Evolutionary conservation across 2,888 invertebrate genomes (phyloP), one percentile per base, ranked within the genome.

Genomic region (Xanthostigma xanthostigma): DNA sequence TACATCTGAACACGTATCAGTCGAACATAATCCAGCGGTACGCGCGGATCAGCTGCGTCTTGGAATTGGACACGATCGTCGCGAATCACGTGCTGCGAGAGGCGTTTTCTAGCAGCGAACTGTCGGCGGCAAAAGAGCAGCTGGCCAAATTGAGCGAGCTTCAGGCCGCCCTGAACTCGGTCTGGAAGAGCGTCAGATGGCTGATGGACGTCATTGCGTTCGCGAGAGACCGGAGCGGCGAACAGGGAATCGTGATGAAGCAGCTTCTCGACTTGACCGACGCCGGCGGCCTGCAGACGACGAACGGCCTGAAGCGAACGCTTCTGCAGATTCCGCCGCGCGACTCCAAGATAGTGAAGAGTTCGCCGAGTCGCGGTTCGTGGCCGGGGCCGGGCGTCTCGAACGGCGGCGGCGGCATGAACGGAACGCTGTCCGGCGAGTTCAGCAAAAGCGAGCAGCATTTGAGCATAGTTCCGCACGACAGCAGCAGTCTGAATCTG

Each of bases 161-260:
- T 40, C 94, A 95, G 62, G 72, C 79, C 36, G 86, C 82, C 59
- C 72, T 96, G 42, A 96, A 96, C 60, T 69, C 78, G 0, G 81
- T 91, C 3, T 97, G 97, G 97, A 91, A 92, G 61, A 83, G 85
- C 14, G 84, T 91, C 41, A 79, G 98, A 13, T 98, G 97, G 97
- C 76, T 97, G 14, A 89, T 94, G 79, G 94, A 96, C 62, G 84
- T 95, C 8, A 91, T 97, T 48, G 83, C 89, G 0, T 91, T 91
- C 63, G 94, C 96, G 1, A 76, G 97, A 51, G 96, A 96, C 61
- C 79, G 84, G 39, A 70, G 71, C 14, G 58, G 61, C 0, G 60
- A 60, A 1, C 60, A 61, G 48, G 57, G 54, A 48, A 58, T 48
- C 9, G 17, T 40, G 9, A 17, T 48, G 9, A 38, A 38, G 38